Evolutionary conservation across 2,888 invertebrate species (phyloP).

Genomic region (Eristalinus sepulchralis): DNA sequence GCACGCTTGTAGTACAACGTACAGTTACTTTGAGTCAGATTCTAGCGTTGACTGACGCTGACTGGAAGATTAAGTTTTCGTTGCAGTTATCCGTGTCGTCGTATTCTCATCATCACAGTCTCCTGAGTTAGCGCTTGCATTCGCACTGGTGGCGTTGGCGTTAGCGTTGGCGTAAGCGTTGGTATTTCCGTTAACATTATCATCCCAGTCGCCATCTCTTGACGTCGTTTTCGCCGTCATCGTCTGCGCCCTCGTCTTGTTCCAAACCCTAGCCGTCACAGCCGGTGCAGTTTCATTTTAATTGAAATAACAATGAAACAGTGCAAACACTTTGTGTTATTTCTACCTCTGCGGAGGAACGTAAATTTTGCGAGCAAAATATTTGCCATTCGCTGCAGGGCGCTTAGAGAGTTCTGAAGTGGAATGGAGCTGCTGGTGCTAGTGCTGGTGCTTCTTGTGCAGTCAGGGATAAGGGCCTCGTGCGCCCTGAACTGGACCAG

Average conservation of each 20-base stretch:
- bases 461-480: slow-evolving; percentile 30
- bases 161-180: neutral
- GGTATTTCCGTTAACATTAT: slow-evolving; percentile 22
- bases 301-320: slow-evolving; percentile 71
- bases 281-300: slow-evolving; percentile 63
- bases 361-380: slow-evolving; percentile 68
- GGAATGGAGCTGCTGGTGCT: neutral
- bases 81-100: slow-evolving; percentile 31
- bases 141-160: neutral
- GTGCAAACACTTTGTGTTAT: slow-evolving; percentile 70
- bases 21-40: slow-evolving; percentile 42
- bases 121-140: slow-evolving; percentile 17
- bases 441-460: neutral
- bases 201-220: slow-evolving; percentile 17
- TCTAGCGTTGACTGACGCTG: slow-evolving; percentile 48
- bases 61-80: slow-evolving; percentile 61
- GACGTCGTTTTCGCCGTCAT: slow-evolving; percentile 4
- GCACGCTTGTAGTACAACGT: neutral
- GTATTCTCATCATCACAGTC: slow-evolving; percentile 37
- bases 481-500: slow-evolving; percentile 35
- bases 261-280: neutral
- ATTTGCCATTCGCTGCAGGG: slow-evolving; percentile 63
- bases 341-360: slow-evolving; percentile 64
- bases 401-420: slow-evolving; percentile 30
- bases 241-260: neutral